Base-by-base conservation (phyloP, 2,888 invertebrate genomes). In the Dastarcus helophoroides region DNA sequence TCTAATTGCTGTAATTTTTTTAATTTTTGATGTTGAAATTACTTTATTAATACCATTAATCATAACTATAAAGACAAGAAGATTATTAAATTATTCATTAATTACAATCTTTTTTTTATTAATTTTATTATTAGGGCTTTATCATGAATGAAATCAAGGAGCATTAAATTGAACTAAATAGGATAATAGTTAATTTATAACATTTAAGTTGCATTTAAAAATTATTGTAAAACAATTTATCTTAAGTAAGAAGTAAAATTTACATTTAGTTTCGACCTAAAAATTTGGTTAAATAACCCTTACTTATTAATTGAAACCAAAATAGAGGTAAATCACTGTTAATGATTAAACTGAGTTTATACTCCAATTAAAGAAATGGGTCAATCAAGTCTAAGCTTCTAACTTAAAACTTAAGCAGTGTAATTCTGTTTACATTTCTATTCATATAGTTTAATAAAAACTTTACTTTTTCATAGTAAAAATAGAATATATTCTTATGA, bases 21-120 rank as follows among this genome's bases (percentile, higher is more conserved):
- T 78, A 67, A 74, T 79, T 64, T 79, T 79, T 67, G 77, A 79
- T 65, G 67, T 78, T 37, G 77, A 78, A 72, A 74, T 79, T 62
- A 68, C 71, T 1, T 43, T 78, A 53, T 61, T 77, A 53, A 52
- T 77, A 1, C 75, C 75, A 0, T 60, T 73, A 56, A 69, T 73
- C 46, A 50, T 62, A 38, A 54, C 51, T 31, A 39, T 64, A 41
- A 51, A 60, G 45, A 43, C 45, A 32, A 47, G 50, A 13, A 56
- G 56, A 36, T 32, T 58, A 29, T 16, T 46, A 13, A 42, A 42
- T 24, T 62, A 57, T 48, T 31, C 41, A 11, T 14, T 41, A 3
- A 47, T 54, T 17, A 42, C 44, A n/a, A 24, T 15, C 37, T 47
- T 32, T 63, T 65, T 47, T 65, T 73, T 51, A 44, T 69, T 38